Evolutionary conservation across 2,888 invertebrate genomes (phyloP).

Genomic region (Lottia gigantea): DNA sequence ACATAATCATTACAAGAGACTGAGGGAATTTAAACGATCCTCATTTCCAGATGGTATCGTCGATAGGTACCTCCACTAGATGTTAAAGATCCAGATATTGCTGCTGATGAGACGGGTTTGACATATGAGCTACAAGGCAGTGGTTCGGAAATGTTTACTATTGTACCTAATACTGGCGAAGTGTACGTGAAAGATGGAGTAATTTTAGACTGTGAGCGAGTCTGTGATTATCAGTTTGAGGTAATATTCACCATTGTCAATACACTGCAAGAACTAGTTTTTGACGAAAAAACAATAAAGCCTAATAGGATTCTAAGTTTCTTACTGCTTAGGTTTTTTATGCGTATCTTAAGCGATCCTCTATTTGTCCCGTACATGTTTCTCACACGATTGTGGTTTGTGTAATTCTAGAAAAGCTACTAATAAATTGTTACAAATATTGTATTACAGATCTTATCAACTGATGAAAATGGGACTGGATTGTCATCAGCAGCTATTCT

Average conservation of each 20-base stretch:
- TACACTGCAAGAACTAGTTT: too few species aligned
- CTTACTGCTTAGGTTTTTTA: too few species aligned
- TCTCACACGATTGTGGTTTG: too few species aligned
- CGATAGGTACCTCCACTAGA: not conserved
- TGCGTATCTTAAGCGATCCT: too few species aligned
- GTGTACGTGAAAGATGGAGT: slow-evolving; percentile 1
- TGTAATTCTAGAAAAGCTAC: not conserved
- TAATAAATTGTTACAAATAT: not conserved
- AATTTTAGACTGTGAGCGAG: slow-evolving; percentile 12
- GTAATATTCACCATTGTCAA: too few species aligned
- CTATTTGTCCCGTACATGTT: too few species aligned
- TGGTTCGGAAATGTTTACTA: not conserved
- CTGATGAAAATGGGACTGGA: slow-evolving; percentile 12
- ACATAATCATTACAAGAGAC: too few species aligned
- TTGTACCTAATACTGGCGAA: not conserved
- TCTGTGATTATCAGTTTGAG: slow-evolving; percentile 11
- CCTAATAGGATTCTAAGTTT: too few species aligned
- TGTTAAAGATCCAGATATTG: slow-evolving; percentile 1
- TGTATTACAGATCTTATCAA: slow-evolving; percentile 13
- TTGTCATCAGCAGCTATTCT: slow-evolving; percentile 8
- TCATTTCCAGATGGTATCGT: slow-evolving; percentile 8
- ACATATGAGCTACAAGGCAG: not conserved
- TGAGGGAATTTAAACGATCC: not conserved
- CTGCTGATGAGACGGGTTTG: not conserved
- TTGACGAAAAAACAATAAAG: too few species aligned